Percentiles rank a stretch among this genome's conserved stretches.
Conservation (phyloP, 2,888 invertebrate genomes). For the Ephialtes manifestator region DNA sequence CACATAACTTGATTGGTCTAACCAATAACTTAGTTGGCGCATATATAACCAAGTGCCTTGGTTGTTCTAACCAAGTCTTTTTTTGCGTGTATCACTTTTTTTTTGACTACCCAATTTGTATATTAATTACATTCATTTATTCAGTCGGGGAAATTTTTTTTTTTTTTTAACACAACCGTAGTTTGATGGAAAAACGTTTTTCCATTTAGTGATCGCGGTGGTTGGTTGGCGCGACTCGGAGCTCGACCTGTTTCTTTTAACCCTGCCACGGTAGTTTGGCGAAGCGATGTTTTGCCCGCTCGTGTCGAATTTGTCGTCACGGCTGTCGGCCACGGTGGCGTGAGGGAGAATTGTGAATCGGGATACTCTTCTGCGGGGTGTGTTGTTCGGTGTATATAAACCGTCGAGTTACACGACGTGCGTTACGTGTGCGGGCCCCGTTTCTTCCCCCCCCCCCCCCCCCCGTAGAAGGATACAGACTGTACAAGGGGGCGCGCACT, state of each 20-base stretch:
- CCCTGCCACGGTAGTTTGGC: conserved; percentile 65
- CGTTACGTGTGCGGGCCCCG: conserved; percentile 45
- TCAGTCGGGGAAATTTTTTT: background rate
- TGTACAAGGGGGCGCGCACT: conserved; percentile 74
- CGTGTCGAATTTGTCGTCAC: conserved; percentile 80
- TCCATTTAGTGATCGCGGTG: conserved; percentile 1
- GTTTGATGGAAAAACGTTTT: conserved; percentile 8
- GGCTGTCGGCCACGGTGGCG: conserved; percentile 70
- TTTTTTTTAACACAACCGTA: background rate
- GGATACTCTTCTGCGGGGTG: conserved; percentile 22
- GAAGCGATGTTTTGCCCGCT: conserved; percentile 74
- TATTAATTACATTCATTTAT: too few species aligned
- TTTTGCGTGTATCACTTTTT: too few species aligned
- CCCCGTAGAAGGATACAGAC: conserved; percentile 66
- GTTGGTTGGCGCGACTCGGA: background rate
- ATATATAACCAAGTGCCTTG: too few species aligned
- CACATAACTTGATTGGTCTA: too few species aligned
- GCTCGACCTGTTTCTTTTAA: conserved; percentile 46
- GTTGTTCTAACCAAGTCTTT: too few species aligned
- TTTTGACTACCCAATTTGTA: too few species aligned
- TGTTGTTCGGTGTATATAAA: conserved; percentile 52
- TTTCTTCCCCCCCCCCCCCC: too few species aligned
- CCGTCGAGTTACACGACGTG: conserved; percentile 60
- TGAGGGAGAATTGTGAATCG: conserved; percentile 58
- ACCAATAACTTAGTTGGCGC: too few species aligned